Percentiles rank a stretch among this genome's conserved stretches.
Conservation (phyloP, 2,113 vertebrate species). For the Petaurus breviceps region DNA sequence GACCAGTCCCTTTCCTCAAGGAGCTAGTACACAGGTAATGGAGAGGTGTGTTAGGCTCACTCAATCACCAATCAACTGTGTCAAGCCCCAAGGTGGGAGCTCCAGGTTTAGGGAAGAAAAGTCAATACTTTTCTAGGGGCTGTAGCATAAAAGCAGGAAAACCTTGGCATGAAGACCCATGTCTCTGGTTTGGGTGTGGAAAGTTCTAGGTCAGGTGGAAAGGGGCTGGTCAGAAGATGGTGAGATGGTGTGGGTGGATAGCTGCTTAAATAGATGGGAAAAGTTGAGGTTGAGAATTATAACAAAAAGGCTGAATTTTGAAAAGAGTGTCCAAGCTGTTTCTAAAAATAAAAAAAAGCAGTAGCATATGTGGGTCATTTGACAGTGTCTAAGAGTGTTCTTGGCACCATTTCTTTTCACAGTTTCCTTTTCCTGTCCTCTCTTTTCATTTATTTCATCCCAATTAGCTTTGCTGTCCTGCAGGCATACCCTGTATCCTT, state of each 20-base stretch:
- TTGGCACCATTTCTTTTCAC: not conserved
- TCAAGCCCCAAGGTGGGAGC: not conserved
- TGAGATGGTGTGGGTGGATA: not conserved
- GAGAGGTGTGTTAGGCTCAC: not conserved
- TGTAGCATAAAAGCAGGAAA: not conserved
- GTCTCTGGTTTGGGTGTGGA: not conserved
- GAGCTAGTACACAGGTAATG: not conserved
- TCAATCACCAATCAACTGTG: not conserved
- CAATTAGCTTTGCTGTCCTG: conserved; percentile 10
- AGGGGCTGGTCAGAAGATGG: not conserved
- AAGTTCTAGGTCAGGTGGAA: not conserved
- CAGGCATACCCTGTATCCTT: conserved; percentile 14
- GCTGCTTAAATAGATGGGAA: not conserved
- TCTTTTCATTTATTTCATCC: not conserved
- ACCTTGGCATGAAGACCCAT: not conserved
- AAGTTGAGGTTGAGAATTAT: not conserved
- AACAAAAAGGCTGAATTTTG: not conserved
- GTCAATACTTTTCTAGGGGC: not conserved
- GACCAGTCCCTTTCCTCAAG: not conserved
- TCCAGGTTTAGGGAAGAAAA: not conserved
- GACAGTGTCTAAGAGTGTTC: not conserved
- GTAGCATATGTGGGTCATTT: not conserved
- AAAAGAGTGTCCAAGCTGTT: not conserved
- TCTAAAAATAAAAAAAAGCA: not conserved
- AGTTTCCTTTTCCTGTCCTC: not conserved